Base-by-base conservation (phyloP, 2,888 invertebrate species). In the Cordilura impudica region DNA sequence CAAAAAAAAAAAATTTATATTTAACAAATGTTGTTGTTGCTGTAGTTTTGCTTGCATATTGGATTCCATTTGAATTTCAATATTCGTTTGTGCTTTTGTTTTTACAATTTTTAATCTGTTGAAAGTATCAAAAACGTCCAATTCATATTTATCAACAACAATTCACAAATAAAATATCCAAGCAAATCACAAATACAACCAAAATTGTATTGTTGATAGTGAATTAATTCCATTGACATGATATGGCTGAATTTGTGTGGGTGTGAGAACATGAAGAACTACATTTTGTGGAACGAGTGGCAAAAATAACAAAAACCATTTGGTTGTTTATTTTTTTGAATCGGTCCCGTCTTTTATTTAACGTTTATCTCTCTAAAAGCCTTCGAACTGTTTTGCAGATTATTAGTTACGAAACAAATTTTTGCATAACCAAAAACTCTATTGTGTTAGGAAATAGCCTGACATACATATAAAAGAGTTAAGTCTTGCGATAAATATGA, bases 181-280 rank as follows among this genome's bases (percentile, higher is more conserved):
- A 45, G 21, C 10, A 18, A 54, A 60, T 31, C 58, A 66, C 47
- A 70, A 74, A 65, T 47, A 60, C 29, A 73, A 56, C 31, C 18
- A 26, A n/a, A 16, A 10, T 16, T 18, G 31, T 58, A 14, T 56
- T 61, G 29, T 61, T 78, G 8, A 45, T 73, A 23, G 18, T n/a
- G 66, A 74, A 49, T 49, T 74, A 74, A 74, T 79, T 66, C 61
- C 75, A 71, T 75, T 79, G 66, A 71, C 61, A 67, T 67, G 63
- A 61, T 63, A 66, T 21, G 29, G 43, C 31, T 29, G 31, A 26
- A 21, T 16, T 4, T 39, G 39, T 18, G 4, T 43, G 5, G 21
- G 21, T 39, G 53, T 35, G 4, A 31, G 21, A 21, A 39, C 14
- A 16, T 21, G 10, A 19, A 14, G n/a, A 21, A 23, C 2, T 23